Evolutionary conservation across 2,113 vertebrate species (phyloP), one percentile per base, ranked within the genome.

Genomic region (Upupa epops): DNA sequence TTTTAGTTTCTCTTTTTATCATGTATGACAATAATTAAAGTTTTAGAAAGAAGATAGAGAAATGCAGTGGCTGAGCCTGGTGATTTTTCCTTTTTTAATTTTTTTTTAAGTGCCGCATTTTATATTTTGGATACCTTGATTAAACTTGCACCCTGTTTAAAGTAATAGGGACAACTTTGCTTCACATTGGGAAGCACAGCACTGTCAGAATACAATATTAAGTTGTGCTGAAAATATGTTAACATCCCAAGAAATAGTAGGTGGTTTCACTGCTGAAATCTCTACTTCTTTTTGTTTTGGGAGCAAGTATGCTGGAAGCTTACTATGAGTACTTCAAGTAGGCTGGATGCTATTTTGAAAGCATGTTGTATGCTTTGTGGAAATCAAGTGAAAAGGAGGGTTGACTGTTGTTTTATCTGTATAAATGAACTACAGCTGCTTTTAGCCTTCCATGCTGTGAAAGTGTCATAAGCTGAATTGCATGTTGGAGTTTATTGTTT

Each of bases 1-100:
- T 89, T 87, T 66, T 92, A 17, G 46, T 84, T 85, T 89, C 36
- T 89, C 8, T 40, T 22, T 31, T 49, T 64, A 11, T 37, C 6
- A 1, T 48, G 4, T 60, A 6, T 45, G 26, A 32, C 6, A 28
- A 4, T n/a, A 48, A 13, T 32, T 76, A 63, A 24, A 59, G n/a
- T 54, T 79, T 93, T 59, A 83, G 48, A 68, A 36, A 94, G 9
- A 32, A 21, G 20, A 31, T 13, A 17, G 34, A 54, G 17, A 24
- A 79, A 65, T 21, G 28, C 19, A 52, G 4, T 65, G 15, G 72
- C 73, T 48, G 13, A 16, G 16, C 76, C 21, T 46, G 34, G n/a
- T 40, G 11, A 15, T 34, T 1, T 6, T 32, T 49, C 11, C 32
- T 58, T 48, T 1, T 1, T 51, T 8, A 3, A n/a, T n/a, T 4